These are phyloP conservation scores for Colaptes auratus DNA, from an alignment of 2,113 vertebrate species.

Conservation along the genomic window DNA sequence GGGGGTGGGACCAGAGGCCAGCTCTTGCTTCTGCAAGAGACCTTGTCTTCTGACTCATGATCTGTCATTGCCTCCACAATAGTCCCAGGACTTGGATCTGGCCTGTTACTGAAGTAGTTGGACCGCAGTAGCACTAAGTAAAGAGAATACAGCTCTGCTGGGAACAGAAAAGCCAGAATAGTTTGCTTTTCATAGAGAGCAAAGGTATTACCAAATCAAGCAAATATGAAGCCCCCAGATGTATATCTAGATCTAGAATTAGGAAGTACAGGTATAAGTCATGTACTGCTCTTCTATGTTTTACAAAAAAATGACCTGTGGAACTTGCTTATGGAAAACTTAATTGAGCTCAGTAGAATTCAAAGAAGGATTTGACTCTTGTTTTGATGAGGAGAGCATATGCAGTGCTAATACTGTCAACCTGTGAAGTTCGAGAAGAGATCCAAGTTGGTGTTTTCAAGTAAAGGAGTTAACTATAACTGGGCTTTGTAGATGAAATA, in stretches of 20 bases:
- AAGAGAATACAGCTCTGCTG: background rate
- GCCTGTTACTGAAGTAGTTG: background rate
- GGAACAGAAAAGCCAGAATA: background rate
- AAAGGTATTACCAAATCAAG: background rate
- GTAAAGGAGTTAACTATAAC: background rate
- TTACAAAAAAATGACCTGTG: background rate
- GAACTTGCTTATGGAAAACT: background rate
- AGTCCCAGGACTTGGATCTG: background rate
- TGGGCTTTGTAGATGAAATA: background rate
- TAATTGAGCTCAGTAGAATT: background rate
- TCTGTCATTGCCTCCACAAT: background rate
- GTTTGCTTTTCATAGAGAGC: background rate
- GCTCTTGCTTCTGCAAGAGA: background rate
- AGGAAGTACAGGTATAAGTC: background rate
- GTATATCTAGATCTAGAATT: background rate
- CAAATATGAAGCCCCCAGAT: background rate
- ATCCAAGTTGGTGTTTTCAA: background rate
- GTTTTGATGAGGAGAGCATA: fast-evolving
- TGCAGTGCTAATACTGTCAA: background rate
- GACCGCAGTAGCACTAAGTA: background rate
- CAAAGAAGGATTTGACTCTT: background rate
- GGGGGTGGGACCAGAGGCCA: background rate
- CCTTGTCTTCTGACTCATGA: background rate
- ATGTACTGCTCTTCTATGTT: background rate
- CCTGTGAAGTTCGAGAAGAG: background rate